Conservation (phyloP, 2,888 invertebrate genomes). For the Sesamia inferens region DNA sequence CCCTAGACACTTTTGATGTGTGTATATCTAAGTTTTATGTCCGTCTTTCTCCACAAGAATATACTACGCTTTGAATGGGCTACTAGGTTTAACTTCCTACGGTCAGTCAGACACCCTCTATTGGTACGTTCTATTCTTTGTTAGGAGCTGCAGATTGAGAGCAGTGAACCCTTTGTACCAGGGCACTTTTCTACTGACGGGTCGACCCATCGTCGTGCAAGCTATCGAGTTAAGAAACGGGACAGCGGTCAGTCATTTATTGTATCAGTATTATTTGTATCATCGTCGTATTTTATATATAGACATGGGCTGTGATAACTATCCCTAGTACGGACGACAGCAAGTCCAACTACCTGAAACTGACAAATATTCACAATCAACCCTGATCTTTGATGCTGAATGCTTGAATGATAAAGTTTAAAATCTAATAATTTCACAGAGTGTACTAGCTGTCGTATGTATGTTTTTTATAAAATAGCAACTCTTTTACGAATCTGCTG, state of each 20-base stretch:
- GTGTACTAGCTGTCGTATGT: too few relatives aligned
- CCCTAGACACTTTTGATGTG: too few relatives aligned
- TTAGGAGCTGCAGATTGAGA: constrained; percentile 19
- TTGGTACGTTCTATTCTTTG: background rate
- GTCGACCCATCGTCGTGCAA: constrained; percentile 30
- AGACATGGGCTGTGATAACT: background rate
- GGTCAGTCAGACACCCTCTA: background rate
- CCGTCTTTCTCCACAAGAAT: too few relatives aligned
- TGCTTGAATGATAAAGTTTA: too few relatives aligned
- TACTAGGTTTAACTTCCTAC: too few relatives aligned
- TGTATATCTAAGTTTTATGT: too few relatives aligned
- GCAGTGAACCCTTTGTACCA: constrained; percentile 30
- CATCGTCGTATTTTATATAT: background rate
- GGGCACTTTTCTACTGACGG: constrained; percentile 23
- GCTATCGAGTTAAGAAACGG: background rate
- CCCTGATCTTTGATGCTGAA: too few relatives aligned
- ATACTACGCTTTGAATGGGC: too few relatives aligned
- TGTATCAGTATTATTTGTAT: background rate
- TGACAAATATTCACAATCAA: too few relatives aligned
- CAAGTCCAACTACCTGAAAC: too few relatives aligned
- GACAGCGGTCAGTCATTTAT: constrained; percentile 31
- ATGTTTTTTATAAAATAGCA: background rate
- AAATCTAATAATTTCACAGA: too few relatives aligned
- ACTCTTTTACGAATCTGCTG: background rate
- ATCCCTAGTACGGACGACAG: too few relatives aligned